Percentiles rank a stretch among this genome's conserved stretches.
Conservation (phyloP, 2,113 vertebrate genomes). For the Diphyllodes magnificus region DNA sequence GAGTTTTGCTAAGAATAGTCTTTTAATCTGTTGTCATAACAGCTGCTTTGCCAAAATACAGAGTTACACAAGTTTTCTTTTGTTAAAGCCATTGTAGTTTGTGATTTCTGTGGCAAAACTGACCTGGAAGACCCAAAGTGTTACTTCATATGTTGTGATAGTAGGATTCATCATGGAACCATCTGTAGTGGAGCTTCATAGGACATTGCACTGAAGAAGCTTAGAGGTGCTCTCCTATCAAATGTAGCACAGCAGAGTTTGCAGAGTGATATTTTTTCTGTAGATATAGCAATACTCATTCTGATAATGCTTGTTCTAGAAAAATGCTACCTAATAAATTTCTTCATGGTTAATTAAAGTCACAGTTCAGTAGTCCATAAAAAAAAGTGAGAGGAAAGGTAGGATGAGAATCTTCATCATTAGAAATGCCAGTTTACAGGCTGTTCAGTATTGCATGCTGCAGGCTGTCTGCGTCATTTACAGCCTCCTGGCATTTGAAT, state of each 20-base stretch:
- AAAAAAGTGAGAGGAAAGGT: neutral
- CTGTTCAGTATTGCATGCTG: neutral
- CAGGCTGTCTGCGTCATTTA: neutral
- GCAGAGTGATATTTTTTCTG: neutral
- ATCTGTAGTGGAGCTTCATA: neutral
- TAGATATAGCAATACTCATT: neutral
- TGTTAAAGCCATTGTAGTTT: neutral
- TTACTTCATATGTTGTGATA: neutral
- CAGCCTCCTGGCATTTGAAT: neutral
- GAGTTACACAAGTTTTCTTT: neutral
- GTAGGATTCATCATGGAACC: neutral
- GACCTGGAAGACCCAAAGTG: neutral
- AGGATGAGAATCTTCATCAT: neutral
- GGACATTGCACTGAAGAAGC: neutral
- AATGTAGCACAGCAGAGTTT: neutral
- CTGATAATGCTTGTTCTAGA: neutral
- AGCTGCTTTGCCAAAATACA: neutral
- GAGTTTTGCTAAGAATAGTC: constrained; percentile 26
- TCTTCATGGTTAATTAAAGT: neutral
- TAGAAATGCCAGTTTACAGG: neutral
- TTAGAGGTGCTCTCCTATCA: neutral
- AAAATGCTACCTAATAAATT: neutral
- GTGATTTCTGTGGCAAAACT: neutral
- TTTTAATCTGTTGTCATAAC: constrained; percentile 15
- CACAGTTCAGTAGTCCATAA: neutral